Percentiles rank a stretch among this genome's conserved stretches.
Evolutionary conservation across 1,140 invertebrate genomes (phyloP).

Genomic region (Drosophila paulistorum): DNA sequence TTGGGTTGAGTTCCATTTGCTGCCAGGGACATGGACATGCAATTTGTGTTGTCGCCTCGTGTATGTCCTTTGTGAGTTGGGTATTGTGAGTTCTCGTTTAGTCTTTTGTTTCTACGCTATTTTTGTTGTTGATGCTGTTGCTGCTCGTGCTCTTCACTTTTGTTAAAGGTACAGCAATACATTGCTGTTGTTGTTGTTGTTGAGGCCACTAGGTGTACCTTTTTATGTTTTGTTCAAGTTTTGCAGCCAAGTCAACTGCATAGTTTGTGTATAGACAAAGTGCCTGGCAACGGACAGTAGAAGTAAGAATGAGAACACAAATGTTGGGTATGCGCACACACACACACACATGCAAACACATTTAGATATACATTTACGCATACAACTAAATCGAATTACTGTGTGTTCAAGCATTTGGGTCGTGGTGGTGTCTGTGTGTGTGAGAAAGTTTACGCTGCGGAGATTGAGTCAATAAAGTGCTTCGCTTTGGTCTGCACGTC

Average conservation of each 20-base stretch:
- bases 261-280: constrained; percentile 65
- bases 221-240: constrained; percentile 63
- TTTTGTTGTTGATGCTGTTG: constrained; percentile 1
- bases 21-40: constrained; percentile 54
- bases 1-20: constrained; percentile 24
- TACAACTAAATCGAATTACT: constrained; percentile 68
- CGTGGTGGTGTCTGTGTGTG: constrained; percentile 29
- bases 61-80: constrained; percentile 25
- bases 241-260: constrained; percentile 66
- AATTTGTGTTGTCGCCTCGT: constrained; percentile 51
- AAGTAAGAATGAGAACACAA: constrained; percentile 21
- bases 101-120: constrained; percentile 18
- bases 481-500: constrained; percentile 49
- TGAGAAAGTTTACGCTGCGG: constrained; percentile 67
- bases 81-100: background rate
- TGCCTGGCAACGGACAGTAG: constrained; percentile 26
- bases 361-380: constrained; percentile 9
- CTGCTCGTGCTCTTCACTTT: background rate
- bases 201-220: constrained; percentile 31
- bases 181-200: constrained; percentile 33
- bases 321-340: constrained; percentile 57
- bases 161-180: constrained; percentile 28
- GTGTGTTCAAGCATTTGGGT: constrained; percentile 44
- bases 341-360: constrained; percentile 3
- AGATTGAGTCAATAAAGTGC: constrained; percentile 78